Evolutionary conservation across 2,113 vertebrate genomes (phyloP).

Genomic region (Carassius auratus): DNA sequence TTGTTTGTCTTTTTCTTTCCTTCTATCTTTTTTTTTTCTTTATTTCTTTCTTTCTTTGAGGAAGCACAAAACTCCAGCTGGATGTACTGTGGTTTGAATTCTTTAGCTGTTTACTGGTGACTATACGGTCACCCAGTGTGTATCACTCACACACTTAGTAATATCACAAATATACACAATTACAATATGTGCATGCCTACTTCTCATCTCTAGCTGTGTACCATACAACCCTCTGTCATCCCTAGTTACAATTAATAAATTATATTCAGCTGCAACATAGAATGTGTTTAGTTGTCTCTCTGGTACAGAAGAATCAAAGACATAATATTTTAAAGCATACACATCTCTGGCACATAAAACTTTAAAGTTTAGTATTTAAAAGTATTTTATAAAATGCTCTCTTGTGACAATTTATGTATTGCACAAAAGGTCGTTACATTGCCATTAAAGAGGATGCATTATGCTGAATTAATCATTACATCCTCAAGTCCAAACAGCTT

Average conservation of each 20-base stretch:
- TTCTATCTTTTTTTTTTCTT: conserved; percentile 1
- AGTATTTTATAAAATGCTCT: not conserved
- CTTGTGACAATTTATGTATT: not conserved
- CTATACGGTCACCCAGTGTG: conserved; percentile 33
- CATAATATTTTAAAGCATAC: not conserved
- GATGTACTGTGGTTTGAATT: conserved; percentile 67
- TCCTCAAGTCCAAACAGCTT: conserved; percentile 9
- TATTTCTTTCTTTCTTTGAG: conserved; percentile 36
- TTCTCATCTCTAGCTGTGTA: conserved; percentile 64
- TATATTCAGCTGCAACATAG: conserved; percentile 53
- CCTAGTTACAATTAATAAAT: conserved; percentile 68
- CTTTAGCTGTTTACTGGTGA: conserved; percentile 56
- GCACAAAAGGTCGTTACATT: not conserved
- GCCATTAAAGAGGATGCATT: not conserved
- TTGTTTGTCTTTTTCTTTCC: not conserved
- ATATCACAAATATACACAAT: conserved; percentile 45
- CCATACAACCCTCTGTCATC: conserved; percentile 56
- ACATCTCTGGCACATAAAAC: not conserved
- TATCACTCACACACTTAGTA: conserved; percentile 47
- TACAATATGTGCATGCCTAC: conserved; percentile 69
- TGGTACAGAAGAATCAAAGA: not conserved
- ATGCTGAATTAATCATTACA: conserved; percentile 28
- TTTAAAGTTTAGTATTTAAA: not conserved
- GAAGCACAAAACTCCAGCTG: conserved; percentile 59
- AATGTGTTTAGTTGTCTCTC: conserved; percentile 27